Evolutionary conservation across 2,797 vertebrate genomes (phyloP).

Genomic region (Hapalemur alaotrensis): DNA sequence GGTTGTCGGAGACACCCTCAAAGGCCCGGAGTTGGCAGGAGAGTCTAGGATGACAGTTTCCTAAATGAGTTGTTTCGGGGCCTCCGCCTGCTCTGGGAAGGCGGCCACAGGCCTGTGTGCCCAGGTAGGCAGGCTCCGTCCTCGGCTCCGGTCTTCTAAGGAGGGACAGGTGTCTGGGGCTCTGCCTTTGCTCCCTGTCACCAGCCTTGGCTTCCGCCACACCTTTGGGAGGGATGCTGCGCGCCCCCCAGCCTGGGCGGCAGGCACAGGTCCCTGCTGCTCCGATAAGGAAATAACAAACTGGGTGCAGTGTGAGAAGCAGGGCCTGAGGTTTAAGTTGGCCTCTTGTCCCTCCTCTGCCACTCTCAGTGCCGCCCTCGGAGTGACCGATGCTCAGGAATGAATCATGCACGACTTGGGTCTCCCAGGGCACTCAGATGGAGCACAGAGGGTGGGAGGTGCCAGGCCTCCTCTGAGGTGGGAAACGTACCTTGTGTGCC

Average conservation of each 20-base stretch:
- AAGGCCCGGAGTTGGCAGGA: neutral
- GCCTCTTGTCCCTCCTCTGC: slow-evolving; percentile 5
- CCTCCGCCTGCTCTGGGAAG: neutral
- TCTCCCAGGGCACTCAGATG: rapidly evolving
- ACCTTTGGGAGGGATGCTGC: rapidly evolving
- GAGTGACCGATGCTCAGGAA: neutral
- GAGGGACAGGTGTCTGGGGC: rapidly evolving
- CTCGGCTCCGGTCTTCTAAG: rapidly evolving
- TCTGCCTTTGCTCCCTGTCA: rapidly evolving
- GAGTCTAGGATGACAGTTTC: neutral
- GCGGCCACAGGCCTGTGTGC: rapidly evolving
- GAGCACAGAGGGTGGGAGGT: rapidly evolving
- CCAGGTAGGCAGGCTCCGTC: rapidly evolving
- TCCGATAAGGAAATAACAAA: slow-evolving; percentile 69
- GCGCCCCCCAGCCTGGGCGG: neutral
- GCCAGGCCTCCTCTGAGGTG: rapidly evolving
- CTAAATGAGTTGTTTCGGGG: neutral
- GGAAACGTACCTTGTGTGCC: rapidly evolving
- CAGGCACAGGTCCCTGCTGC: neutral
- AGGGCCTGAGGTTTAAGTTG: slow-evolving; percentile 75
- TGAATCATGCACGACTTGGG: rapidly evolving
- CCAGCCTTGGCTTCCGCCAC: neutral
- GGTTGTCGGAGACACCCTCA: neutral
- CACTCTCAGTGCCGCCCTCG: neutral
- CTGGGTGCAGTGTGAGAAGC: slow-evolving; percentile 50